Evolutionary conservation across 1,140 invertebrate genomes (phyloP).

Genomic region (Cydia amplana): DNA sequence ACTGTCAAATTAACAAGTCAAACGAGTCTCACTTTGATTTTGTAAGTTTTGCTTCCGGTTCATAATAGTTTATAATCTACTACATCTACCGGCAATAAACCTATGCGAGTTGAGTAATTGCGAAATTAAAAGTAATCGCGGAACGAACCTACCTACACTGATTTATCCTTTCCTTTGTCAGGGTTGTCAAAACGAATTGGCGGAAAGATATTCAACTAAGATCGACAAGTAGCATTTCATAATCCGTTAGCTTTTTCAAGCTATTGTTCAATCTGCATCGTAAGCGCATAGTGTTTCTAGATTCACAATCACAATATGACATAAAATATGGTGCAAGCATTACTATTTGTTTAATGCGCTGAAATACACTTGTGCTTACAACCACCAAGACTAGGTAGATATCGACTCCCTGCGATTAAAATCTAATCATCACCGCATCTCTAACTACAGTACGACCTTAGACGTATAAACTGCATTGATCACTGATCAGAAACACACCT

Average conservation of each 20-base stretch:
- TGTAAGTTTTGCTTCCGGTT: not conserved
- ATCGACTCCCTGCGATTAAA: not conserved
- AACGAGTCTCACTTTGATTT: constrained; percentile 1
- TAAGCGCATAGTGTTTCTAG: too few relatives aligned
- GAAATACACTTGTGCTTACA: too few relatives aligned
- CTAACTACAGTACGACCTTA: not conserved
- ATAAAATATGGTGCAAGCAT: too few relatives aligned
- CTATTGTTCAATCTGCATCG: not conserved
- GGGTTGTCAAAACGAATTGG: not conserved
- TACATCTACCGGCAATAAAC: not conserved
- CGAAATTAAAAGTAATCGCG: not conserved
- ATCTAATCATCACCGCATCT: not conserved
- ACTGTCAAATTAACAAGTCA: constrained; percentile 7
- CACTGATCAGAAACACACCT: not conserved
- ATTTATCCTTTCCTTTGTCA: not conserved
- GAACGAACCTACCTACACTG: not conserved
- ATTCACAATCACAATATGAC: too few relatives aligned
- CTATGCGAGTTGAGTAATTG: not conserved
- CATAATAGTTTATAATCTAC: not conserved
- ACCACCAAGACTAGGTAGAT: not conserved
- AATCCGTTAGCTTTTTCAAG: not conserved
- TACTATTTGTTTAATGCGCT: too few relatives aligned
- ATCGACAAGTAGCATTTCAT: not conserved
- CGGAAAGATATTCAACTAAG: not conserved
- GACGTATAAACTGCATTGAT: not conserved